Evolutionary conservation across 2,888 invertebrate species (phyloP).

Genomic region (Apamea anceps): DNA sequence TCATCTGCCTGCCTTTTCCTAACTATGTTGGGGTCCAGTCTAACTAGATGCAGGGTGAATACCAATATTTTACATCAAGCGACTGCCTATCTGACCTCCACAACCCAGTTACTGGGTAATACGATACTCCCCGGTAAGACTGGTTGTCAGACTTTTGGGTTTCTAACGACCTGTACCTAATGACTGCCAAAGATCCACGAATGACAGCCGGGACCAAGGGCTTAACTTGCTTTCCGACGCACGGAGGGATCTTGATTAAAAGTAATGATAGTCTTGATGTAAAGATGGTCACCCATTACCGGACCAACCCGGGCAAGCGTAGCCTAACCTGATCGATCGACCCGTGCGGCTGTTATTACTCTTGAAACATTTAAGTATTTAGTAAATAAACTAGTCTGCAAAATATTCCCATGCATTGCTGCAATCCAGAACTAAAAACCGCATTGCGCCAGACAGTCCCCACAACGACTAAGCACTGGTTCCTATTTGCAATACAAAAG

Average conservation of each 20-base stretch:
- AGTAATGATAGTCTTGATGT: neutral
- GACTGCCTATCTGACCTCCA: neutral
- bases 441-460: constrained; percentile 64
- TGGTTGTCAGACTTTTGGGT: neutral
- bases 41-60: neutral
- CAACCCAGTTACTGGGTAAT: neutral
- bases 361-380: neutral
- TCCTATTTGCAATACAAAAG: constrained; percentile 51
- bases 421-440: constrained; percentile 51
- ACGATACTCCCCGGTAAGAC: neutral
- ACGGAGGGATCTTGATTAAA: neutral
- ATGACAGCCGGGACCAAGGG: neutral
- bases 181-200: neutral
- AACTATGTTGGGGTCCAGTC: neutral
- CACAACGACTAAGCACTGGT: constrained; percentile 32
- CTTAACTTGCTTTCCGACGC: neutral
- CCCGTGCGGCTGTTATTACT: neutral
- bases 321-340: neutral
- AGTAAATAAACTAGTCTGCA: constrained; percentile 18
- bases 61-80: neutral
- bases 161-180: neutral
- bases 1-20: neutral
- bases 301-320: neutral
- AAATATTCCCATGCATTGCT: constrained; percentile 38
- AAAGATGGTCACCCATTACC: neutral